These are phyloP conservation scores for Synergus laeviventris DNA, from an alignment of 2,888 invertebrate species.

Conservation along the genomic window DNA sequence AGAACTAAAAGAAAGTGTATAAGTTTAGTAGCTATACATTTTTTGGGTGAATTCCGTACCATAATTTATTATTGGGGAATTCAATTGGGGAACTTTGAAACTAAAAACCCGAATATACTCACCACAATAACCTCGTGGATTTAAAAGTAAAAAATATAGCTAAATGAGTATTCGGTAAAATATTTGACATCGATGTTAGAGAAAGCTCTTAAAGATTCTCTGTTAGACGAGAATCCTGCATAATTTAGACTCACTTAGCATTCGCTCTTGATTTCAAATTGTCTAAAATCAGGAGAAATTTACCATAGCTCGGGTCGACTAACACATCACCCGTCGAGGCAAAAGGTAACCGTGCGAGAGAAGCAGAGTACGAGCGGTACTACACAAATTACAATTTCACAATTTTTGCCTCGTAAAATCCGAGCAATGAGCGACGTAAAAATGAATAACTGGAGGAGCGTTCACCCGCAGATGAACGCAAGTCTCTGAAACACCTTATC, in stretches of 20 bases:
- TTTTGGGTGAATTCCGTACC: background rate
- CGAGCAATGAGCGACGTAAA: slow-evolving; percentile 74
- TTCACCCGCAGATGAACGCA: slow-evolving; percentile 68
- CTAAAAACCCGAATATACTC: no score
- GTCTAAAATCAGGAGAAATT: slow-evolving; percentile 40
- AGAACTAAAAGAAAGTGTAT: background rate
- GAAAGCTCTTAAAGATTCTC: no score
- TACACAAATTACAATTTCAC: slow-evolving; percentile 73
- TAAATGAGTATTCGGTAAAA: no score
- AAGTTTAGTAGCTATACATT: background rate
- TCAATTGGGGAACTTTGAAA: no score
- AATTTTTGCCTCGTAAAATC: slow-evolving; percentile 75
- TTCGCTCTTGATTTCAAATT: background rate
- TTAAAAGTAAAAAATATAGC: no score
- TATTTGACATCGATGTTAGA: no score
- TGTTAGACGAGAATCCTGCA: no score
- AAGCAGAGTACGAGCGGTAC: slow-evolving; percentile 43
- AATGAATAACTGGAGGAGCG: slow-evolving; percentile 74
- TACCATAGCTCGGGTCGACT: slow-evolving; percentile 22
- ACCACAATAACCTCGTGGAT: no score
- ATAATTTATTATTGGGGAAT: background rate
- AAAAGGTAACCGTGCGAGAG: background rate
- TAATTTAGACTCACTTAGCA: background rate
- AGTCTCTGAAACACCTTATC: slow-evolving; percentile 52
- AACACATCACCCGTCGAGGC: background rate